A percentile compares a stretch with the other conserved stretches of the same genome.
phyloP scores from a whole-genome alignment of 1,140 invertebrate species.

The Pemphigus obesinymphae region DNA sequence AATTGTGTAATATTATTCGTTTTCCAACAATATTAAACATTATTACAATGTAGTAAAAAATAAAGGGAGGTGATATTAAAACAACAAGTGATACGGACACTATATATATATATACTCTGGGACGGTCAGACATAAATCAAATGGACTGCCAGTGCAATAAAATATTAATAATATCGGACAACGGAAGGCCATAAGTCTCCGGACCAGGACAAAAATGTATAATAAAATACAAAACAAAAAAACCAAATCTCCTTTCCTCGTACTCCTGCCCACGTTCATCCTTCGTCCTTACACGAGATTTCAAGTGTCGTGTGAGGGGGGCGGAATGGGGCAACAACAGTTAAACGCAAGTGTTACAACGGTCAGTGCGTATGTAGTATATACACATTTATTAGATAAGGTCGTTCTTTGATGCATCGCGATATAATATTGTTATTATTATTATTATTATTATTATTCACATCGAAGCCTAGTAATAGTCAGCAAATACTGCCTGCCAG shows the following conservation, averaged over 20 bases:
- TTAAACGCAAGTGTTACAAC: conserved; percentile 39
- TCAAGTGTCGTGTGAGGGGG: not conserved
- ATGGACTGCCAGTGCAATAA: not conserved
- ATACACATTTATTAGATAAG: conserved; percentile 9
- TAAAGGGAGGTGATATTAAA: conserved; percentile 21
- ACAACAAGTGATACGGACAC: not conserved
- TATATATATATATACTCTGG: not conserved
- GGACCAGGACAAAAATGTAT: not conserved
- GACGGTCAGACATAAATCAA: conserved; percentile 26
- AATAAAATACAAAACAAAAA: conserved; percentile 28
- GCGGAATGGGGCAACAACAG: not conserved
- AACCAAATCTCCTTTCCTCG: not conserved
- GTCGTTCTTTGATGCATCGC: conserved; percentile 4
- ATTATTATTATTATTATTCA: not conserved
- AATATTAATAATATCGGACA: conserved; percentile 41
- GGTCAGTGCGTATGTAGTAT: not conserved
- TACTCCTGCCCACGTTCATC: not conserved
- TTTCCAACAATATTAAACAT: not conserved
- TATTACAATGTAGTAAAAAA: not conserved
- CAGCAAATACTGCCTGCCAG: conserved; percentile 10
- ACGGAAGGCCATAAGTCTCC: conserved; percentile 30
- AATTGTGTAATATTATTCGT: no score
- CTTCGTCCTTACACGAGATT: not conserved
- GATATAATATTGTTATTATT: not conserved
- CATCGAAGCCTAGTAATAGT: conserved; percentile 1